Conservation (phyloP, 2,797 vertebrate genomes). For the Tangara arthus region DNA sequence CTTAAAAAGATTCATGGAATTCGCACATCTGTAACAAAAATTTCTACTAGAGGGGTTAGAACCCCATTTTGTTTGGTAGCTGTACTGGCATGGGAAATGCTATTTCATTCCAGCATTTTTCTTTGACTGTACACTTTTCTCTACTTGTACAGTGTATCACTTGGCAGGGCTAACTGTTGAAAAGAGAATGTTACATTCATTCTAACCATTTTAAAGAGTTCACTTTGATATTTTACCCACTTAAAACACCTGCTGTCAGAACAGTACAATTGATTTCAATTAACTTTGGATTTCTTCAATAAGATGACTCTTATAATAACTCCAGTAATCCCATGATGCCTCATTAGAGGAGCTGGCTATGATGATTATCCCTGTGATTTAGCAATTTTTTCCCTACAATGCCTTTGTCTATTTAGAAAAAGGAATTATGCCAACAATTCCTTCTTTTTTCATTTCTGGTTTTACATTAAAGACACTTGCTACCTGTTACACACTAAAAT, state of each 20-base stretch:
- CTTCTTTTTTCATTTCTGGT: conserved; percentile 35
- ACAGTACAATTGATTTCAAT: conserved; percentile 67
- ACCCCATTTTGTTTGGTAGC: conserved; percentile 28
- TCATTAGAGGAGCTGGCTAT: conserved; percentile 73
- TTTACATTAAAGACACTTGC: neutral
- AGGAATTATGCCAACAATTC: neutral
- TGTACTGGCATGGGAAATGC: neutral
- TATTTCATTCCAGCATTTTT: conserved; percentile 14
- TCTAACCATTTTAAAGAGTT: conserved; percentile 45
- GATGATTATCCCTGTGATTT: conserved; percentile 68
- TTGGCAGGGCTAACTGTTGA: conserved; percentile 42
- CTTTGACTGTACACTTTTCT: conserved; percentile 9
- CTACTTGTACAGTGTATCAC: neutral
- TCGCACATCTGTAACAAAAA: neutral
- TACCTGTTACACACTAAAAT: conserved; percentile 49
- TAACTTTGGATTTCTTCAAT: conserved; percentile 67
- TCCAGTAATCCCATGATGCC: conserved; percentile 73
- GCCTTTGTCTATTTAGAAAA: conserved; percentile 60
- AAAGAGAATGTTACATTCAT: neutral
- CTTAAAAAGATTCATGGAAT: neutral
- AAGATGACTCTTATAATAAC: conserved; percentile 65
- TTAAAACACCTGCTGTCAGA: conserved; percentile 72
- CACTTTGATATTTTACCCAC: conserved; percentile 53
- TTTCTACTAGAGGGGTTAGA: neutral
- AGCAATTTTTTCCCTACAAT: conserved; percentile 65